Conservation (phyloP, 1,140 invertebrate genomes). For the Drosophila lini region DNA sequence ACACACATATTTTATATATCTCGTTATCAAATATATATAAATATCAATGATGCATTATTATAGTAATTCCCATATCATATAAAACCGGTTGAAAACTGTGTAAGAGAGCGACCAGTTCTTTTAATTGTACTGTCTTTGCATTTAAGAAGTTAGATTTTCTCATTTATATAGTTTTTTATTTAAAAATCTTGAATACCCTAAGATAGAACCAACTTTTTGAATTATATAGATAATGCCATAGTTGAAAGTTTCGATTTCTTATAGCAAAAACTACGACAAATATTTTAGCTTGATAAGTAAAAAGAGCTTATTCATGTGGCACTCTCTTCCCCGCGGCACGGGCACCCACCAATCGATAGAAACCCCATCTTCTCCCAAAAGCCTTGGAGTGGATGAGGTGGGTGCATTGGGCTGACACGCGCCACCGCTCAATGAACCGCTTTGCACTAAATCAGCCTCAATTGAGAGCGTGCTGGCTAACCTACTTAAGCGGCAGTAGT, state of each 20-base stretch:
- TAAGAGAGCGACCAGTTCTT: not conserved
- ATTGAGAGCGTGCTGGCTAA: conserved; percentile 53
- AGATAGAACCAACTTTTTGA: not conserved
- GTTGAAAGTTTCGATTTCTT: not conserved
- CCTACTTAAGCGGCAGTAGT: conserved; percentile 50
- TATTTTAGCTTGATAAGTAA: not conserved
- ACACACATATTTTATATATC: not conserved
- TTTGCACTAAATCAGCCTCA: conserved; percentile 49
- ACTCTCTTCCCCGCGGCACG: not conserved
- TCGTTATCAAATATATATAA: not conserved
- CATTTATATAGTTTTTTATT: not conserved
- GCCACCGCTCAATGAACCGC: conserved; percentile 45
- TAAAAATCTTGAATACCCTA: not conserved
- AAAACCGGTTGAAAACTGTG: not conserved
- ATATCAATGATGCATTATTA: not conserved
- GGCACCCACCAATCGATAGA: conserved; percentile 16
- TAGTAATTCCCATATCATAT: not conserved
- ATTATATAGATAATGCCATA: not conserved
- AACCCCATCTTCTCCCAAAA: conserved; percentile 1
- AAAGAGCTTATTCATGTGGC: not conserved
- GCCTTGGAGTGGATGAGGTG: conserved; percentile 28
- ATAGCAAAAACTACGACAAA: not conserved
- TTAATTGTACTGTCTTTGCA: not conserved
- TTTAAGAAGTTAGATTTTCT: not conserved
- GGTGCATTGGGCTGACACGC: conserved; percentile 45